Evolutionary conservation across 2,797 vertebrate species (phyloP).

Genomic region (Pantherophis alleghaniensis): DNA sequence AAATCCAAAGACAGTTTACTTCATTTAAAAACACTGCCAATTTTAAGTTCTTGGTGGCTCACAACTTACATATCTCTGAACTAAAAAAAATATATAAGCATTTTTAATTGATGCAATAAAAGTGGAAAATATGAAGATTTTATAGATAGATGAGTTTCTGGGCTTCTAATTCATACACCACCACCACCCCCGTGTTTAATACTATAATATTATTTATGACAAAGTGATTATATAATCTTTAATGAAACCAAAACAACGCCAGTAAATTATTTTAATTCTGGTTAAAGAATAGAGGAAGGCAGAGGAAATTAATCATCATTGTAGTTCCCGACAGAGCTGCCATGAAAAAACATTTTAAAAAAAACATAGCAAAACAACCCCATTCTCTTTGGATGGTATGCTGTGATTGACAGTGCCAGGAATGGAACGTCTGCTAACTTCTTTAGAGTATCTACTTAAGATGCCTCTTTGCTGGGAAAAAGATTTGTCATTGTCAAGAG

Average conservation of each 20-base stretch:
- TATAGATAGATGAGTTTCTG: no score
- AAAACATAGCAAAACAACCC: conserved; percentile 29
- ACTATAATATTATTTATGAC: conserved; percentile 24
- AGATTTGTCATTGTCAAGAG: conserved; percentile 60
- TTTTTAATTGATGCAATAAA: rapidly evolving
- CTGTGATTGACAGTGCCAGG: conserved; percentile 46
- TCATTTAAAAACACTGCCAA: no score
- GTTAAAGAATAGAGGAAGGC: conserved; percentile 43
- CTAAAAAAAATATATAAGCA: no score
- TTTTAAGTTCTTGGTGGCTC: no score
- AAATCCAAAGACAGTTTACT: neutral
- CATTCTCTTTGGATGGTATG: conserved; percentile 47
- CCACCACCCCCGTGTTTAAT: conserved; percentile 10
- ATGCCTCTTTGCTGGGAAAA: conserved; percentile 39
- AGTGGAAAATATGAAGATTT: neutral
- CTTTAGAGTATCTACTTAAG: conserved; percentile 55
- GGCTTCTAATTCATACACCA: no score
- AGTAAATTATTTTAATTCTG: conserved; percentile 50
- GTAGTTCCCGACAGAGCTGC: conserved; percentile 24
- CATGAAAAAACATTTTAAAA: neutral
- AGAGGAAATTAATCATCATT: conserved; percentile 21
- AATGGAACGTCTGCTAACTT: conserved; percentile 25
- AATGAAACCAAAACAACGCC: conserved; percentile 47
- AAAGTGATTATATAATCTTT: conserved; percentile 8
- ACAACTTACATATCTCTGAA: no score